These are phyloP conservation scores for Colletes latitarsis DNA, from an alignment of 1,140 invertebrate species.

Conservation along the genomic window DNA sequence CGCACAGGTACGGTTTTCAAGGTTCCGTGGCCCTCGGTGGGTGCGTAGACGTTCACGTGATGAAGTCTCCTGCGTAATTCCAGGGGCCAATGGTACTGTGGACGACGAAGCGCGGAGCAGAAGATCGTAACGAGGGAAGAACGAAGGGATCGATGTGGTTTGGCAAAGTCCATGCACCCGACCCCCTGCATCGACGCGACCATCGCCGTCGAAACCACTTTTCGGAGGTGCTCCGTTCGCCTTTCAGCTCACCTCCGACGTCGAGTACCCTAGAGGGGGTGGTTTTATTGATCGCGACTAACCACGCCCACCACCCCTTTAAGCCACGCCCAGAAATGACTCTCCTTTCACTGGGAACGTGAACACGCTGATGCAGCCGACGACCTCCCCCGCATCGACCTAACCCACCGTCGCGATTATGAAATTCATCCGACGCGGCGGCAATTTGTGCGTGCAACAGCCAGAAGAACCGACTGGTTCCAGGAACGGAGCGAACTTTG, in stretches of 20 bases:
- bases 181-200: background rate
- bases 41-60: conserved; percentile 63
- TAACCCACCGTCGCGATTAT: conserved; percentile 22
- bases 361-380: conserved; percentile 45
- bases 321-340: conserved; percentile 71
- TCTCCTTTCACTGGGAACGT: conserved; percentile 26
- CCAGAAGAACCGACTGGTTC: too few species aligned
- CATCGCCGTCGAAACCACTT: conserved; percentile 48
- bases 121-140: conserved; percentile 48
- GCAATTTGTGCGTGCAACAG: conserved; percentile 56
- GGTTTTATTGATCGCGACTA: conserved; percentile 76
- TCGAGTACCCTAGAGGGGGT: conserved; percentile 56
- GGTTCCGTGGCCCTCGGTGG: too few species aligned
- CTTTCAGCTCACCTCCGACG: conserved; percentile 18
- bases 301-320: conserved; percentile 75
- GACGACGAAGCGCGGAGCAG: conserved; percentile 70
- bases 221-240: conserved; percentile 67
- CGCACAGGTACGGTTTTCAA: too few species aligned
- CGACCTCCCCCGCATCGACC: conserved; percentile 59
- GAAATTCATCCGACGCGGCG: conserved; percentile 55
- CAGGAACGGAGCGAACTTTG: too few species aligned
- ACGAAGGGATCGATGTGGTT: conserved; percentile 74
- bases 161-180: conserved; percentile 65
- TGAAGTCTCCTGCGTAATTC: conserved; percentile 74
- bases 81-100: conserved; percentile 52